Conservation (phyloP, 2,113 vertebrate species). For the Ia io region DNA sequence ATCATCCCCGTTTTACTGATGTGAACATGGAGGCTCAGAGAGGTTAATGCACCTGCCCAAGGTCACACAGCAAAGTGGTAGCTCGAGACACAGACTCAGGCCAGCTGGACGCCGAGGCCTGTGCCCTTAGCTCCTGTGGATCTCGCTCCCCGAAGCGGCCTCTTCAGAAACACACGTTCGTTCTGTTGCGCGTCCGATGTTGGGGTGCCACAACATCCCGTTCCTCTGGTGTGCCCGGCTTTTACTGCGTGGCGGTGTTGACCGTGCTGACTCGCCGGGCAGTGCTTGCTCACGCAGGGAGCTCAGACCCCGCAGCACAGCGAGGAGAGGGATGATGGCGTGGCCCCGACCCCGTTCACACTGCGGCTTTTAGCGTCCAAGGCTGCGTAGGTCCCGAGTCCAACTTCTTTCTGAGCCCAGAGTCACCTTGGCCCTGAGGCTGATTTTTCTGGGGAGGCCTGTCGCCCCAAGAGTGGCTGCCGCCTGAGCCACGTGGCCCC, state of each 20-base stretch:
- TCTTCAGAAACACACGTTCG: neutral
- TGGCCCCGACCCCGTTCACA: rapidly evolving
- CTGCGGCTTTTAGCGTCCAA: neutral
- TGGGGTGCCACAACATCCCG: rapidly evolving
- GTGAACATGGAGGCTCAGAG: slow-evolving; percentile 57
- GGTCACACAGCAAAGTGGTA: neutral
- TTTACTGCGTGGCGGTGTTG: rapidly evolving
- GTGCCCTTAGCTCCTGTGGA: neutral
- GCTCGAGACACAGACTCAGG: neutral
- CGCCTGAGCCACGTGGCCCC: neutral
- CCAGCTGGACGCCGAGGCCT: neutral
- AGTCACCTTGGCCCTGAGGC: neutral
- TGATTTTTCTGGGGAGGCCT: neutral
- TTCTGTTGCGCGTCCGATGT: rapidly evolving
- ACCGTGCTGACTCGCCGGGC: neutral
- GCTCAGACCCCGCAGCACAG: neutral
- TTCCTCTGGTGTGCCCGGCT: rapidly evolving
- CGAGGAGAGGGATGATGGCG: no score
- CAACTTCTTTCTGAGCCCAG: neutral
- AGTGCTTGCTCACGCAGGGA: neutral
- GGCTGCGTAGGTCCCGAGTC: neutral
- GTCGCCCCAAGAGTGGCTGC: neutral
- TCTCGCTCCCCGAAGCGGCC: neutral
- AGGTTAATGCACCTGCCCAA: slow-evolving; percentile 31
- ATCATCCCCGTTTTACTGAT: neutral